These are phyloP conservation scores for Ganaspis sp. DNA, from an alignment of 1,140 invertebrate species.

Conservation along the genomic window DNA sequence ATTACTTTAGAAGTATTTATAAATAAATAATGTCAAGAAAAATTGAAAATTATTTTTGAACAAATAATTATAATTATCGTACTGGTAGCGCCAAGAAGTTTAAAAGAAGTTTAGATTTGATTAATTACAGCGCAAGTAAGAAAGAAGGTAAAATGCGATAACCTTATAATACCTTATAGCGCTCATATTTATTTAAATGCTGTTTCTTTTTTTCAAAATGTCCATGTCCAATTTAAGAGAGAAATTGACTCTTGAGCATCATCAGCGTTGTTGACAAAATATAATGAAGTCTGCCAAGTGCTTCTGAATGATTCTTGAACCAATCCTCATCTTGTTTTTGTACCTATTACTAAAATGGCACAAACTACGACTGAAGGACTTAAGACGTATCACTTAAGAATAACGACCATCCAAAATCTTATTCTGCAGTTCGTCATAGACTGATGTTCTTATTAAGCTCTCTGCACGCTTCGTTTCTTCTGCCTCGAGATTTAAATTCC, in stretches of 20 bases:
- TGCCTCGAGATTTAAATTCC: constrained; percentile 22
- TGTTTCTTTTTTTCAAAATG: no score
- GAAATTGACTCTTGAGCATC: neutral
- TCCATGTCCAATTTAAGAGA: no score
- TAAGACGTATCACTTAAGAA: constrained; percentile 25
- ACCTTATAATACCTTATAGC: no score
- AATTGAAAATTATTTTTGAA: no score
- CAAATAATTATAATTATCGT: no score
- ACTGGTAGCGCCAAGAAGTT: no score
- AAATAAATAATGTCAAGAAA: no score
- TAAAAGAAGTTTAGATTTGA: no score
- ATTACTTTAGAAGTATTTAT: no score
- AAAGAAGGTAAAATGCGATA: no score
- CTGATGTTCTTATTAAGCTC: constrained; percentile 29
- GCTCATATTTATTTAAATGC: no score
- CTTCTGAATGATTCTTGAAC: constrained; percentile 11
- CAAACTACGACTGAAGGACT: neutral
- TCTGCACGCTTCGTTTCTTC: constrained; percentile 21
- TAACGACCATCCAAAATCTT: constrained; percentile 24
- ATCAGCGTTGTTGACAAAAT: neutral
- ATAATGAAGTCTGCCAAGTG: neutral
- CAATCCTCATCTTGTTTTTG: neutral
- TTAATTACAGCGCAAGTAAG: no score
- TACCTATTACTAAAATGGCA: constrained; percentile 6
- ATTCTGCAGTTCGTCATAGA: constrained; percentile 7